A percentile compares a stretch with the other conserved stretches of the same genome.
These are phyloP conservation scores for Drosophila nigritarsus DNA, from an alignment of 2,888 invertebrate species.

Conservation along the genomic window DNA sequence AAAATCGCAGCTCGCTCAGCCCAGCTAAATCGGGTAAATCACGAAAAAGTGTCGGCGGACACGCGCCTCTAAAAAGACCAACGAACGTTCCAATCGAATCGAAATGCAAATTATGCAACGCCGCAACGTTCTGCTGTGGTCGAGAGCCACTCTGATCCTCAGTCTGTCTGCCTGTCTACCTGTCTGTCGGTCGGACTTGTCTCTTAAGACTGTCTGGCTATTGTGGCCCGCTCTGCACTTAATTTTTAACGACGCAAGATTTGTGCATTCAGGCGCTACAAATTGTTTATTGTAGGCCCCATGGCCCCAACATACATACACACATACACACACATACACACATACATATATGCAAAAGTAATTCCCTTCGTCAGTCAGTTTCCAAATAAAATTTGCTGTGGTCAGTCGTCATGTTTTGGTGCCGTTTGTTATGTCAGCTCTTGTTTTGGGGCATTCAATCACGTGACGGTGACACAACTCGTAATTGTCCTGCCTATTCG, in stretches of 20 bases:
- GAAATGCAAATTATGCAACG: conserved; percentile 84
- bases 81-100: conserved; percentile 82
- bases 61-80: conserved; percentile 80
- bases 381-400: conserved; percentile 71
- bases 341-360: conserved; percentile 32
- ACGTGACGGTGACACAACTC: conserved; percentile 49
- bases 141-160: conserved; percentile 24
- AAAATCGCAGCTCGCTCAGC: conserved; percentile 12
- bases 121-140: conserved; percentile 42
- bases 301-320: conserved; percentile 41
- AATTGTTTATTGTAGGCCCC: conserved; percentile 77
- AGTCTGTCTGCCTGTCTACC: neutral
- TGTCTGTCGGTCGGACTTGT: conserved; percentile 15
- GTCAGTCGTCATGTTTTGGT: conserved; percentile 53
- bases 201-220: conserved; percentile 4
- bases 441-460: conserved; percentile 49
- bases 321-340: neutral
- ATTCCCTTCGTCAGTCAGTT: conserved; percentile 52
- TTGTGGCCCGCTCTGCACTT: conserved; percentile 58
- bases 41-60: conserved; percentile 84
- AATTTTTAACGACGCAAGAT: conserved; percentile 78
- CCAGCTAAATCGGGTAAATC: conserved; percentile 78
- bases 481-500: conserved; percentile 31
- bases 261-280: conserved; percentile 81
- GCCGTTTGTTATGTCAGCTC: conserved; percentile 13